A percentile compares a stretch with the other conserved stretches of the same genome.
Conservation (phyloP, 2,113 vertebrate species). For the Ceratotherium simum region DNA sequence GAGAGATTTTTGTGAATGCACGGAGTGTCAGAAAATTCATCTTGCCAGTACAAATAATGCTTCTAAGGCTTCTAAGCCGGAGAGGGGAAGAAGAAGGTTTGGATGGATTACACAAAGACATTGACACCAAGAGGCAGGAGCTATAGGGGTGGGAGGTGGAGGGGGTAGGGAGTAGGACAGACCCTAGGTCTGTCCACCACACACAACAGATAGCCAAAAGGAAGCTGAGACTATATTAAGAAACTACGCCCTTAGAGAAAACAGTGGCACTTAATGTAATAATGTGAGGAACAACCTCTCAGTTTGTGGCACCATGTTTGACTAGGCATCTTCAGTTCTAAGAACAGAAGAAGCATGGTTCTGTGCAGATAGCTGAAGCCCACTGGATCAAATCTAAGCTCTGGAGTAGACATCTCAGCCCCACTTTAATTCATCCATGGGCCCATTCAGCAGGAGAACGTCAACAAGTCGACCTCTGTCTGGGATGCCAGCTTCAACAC, state of each 20-base stretch:
- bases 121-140: not conserved
- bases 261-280: not conserved
- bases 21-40: constrained; percentile 16
- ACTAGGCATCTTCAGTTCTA: not conserved
- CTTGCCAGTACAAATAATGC: not conserved
- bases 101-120: not conserved
- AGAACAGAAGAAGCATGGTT: not conserved
- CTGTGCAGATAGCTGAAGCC: not conserved
- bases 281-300: not conserved
- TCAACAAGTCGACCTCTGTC: not conserved
- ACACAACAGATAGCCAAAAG: not conserved
- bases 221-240: not conserved
- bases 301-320: not conserved
- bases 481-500: not conserved
- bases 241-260: not conserved
- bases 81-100: not conserved
- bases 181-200: not conserved
- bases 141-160: not conserved
- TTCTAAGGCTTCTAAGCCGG: not conserved
- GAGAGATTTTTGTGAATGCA: constrained; percentile 35
- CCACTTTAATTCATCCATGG: not conserved
- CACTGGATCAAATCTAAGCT: not conserved
- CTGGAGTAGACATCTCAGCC: not conserved
- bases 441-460: not conserved
- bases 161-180: not conserved